These are phyloP conservation scores for Tanytarsus gracilentus DNA, from an alignment of 2,888 invertebrate genomes.

Conservation along the genomic window DNA sequence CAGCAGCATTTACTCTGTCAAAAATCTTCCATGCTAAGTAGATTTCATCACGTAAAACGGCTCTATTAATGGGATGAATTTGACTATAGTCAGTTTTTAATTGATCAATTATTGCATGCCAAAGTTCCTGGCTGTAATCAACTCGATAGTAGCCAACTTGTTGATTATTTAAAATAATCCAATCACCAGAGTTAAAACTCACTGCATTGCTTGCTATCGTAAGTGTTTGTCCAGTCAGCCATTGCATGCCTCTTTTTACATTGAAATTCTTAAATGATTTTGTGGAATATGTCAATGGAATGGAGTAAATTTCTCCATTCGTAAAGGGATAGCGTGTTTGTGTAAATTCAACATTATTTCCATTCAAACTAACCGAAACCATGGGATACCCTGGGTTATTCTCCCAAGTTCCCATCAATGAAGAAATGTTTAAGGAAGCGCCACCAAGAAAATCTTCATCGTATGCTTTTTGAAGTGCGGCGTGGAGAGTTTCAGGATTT, in stretches of 20 bases:
- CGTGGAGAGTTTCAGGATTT: background rate
- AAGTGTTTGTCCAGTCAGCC: constrained; percentile 42
- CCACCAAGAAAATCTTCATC: background rate
- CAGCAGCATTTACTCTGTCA: background rate
- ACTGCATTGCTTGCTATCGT: no score
- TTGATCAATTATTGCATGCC: constrained; percentile 47
- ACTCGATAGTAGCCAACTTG: constrained; percentile 57
- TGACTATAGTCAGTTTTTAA: constrained; percentile 41
- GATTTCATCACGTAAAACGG: background rate
- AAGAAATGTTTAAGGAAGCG: background rate
- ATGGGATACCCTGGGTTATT: constrained; percentile 16
- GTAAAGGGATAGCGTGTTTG: background rate
- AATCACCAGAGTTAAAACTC: constrained; percentile 41
- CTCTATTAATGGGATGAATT: background rate
- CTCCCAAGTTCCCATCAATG: constrained; percentile 13
- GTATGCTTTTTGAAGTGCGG: background rate
- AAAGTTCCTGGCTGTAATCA: constrained; percentile 54
- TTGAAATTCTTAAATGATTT: constrained; percentile 40
- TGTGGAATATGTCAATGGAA: constrained; percentile 48
- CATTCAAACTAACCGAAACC: constrained; percentile 31
- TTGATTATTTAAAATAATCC: constrained; percentile 56
- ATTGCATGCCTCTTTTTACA: constrained; percentile 45
- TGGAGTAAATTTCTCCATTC: constrained; percentile 44
- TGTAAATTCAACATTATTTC: background rate
- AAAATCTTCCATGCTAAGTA: background rate